These are phyloP conservation scores for Dicentrarchus labrax DNA, from an alignment of 2,113 vertebrate species.

Conservation along the genomic window DNA sequence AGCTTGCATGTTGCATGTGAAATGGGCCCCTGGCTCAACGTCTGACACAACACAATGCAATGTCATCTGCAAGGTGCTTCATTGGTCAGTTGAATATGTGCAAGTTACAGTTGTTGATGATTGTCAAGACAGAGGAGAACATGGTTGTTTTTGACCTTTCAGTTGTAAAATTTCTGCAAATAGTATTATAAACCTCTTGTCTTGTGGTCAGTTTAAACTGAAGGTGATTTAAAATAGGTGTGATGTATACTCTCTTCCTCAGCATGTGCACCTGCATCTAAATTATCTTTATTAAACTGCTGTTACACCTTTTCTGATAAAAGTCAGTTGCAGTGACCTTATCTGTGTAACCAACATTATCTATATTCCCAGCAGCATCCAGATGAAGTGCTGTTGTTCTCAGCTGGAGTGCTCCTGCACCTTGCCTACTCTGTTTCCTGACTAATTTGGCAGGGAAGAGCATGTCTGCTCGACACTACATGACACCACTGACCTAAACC, in stretches of 20 bases:
- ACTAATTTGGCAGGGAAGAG: constrained; percentile 71
- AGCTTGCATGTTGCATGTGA: constrained; percentile 1
- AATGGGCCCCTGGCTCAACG: neutral
- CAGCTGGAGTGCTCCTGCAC: constrained; percentile 64
- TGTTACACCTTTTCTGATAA: constrained; percentile 41
- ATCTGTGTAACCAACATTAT: constrained; percentile 68
- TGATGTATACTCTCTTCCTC: constrained; percentile 22
- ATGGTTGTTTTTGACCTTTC: neutral
- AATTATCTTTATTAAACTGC: constrained; percentile 54
- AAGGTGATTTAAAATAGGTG: constrained; percentile 25
- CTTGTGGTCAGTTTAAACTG: constrained; percentile 9
- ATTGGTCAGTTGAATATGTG: neutral
- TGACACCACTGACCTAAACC: constrained; percentile 69
- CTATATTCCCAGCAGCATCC: constrained; percentile 62
- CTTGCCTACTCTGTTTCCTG: constrained; percentile 60
- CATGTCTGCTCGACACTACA: constrained; percentile 64
- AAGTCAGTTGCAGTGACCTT: constrained; percentile 62
- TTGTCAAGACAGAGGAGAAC: neutral
- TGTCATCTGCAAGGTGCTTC: neutral
- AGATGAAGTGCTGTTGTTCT: constrained; percentile 70
- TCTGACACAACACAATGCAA: neutral
- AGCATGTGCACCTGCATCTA: constrained; percentile 31
- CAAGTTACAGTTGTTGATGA: too few species aligned
- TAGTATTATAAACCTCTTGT: neutral
- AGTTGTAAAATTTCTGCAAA: constrained; percentile 22